Conservation (phyloP, 1,140 invertebrate species). For the Drosophila arizonae region DNA sequence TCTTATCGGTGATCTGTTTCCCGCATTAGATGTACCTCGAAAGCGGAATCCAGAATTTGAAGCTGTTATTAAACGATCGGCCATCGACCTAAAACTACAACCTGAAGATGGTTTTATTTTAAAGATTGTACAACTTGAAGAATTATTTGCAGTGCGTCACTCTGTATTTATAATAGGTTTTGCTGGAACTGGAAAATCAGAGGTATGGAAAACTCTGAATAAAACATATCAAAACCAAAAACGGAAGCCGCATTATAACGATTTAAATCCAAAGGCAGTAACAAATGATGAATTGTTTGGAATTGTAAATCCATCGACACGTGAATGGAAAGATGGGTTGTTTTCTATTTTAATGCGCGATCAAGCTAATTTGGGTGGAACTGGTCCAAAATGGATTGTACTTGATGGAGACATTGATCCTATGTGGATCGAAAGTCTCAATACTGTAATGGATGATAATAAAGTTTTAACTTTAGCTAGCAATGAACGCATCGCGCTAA, state of each 20-base stretch:
- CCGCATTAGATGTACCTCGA: constrained; percentile 93
- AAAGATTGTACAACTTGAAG: constrained; percentile 93
- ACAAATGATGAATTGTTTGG: constrained; percentile 98
- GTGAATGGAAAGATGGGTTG: constrained; percentile 98
- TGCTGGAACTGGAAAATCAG: constrained; percentile 96
- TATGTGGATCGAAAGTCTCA: constrained; percentile 98
- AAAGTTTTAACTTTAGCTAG: constrained; percentile 95
- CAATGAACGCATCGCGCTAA: constrained; percentile 96
- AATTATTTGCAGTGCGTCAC: constrained; percentile 95
- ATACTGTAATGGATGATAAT: constrained; percentile 93
- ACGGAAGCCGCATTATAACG: constrained; percentile 91
- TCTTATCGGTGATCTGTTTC: constrained; percentile 94
- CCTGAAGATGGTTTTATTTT: constrained; percentile 92
- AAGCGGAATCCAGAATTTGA: constrained; percentile 93
- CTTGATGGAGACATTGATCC: constrained; percentile 98
- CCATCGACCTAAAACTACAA: constrained; percentile 92
- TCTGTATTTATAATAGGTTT: constrained; percentile 96
- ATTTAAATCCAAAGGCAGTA: constrained; percentile 97
- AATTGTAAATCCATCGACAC: constrained; percentile 95
- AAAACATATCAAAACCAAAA: constrained; percentile 91
- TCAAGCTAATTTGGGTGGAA: constrained; percentile 91
- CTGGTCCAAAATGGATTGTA: constrained; percentile 96
- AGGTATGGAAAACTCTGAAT: constrained; percentile 95
- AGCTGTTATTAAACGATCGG: constrained; percentile 89
- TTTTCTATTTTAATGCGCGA: constrained; percentile 96